Evolutionary conservation across 2,888 invertebrate species (phyloP).

Genomic region (Platycheirus rosarum): DNA sequence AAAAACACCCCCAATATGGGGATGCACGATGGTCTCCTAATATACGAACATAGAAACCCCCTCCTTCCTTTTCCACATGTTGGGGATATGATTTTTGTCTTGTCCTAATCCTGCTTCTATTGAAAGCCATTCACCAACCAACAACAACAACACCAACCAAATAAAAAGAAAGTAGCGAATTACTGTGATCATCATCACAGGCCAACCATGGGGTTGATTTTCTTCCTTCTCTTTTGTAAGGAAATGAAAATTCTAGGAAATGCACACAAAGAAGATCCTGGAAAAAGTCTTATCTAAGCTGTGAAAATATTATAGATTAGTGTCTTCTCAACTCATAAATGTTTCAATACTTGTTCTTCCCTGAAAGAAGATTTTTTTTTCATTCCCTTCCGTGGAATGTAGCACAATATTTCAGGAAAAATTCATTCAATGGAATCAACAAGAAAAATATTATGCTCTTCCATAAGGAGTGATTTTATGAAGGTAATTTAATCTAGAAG

Average conservation of each 20-base stretch:
- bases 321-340: conserved; percentile 44
- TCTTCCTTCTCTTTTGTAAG: conserved; percentile 25
- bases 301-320: conserved; percentile 49
- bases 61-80: conserved; percentile 3
- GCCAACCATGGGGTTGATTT: conserved; percentile 33
- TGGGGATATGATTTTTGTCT: conserved; percentile 1
- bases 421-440: too few relatives aligned
- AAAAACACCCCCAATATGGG: neutral
- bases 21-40: too few relatives aligned
- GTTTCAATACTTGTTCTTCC: conserved; percentile 36
- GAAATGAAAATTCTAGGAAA: conserved; percentile 23
- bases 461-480: conserved; percentile 25
- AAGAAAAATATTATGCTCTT: neutral
- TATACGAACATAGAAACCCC: neutral
- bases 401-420: conserved; percentile 34
- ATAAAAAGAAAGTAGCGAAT: conserved; percentile 45
- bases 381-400: conserved; percentile 10
- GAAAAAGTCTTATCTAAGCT: conserved; percentile 47
- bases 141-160: conserved; percentile 1
- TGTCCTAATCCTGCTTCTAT: conserved; percentile 19
- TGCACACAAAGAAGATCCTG: neutral
- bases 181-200: conserved; percentile 50
- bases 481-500: conserved; percentile 42
- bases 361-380: conserved; percentile 7
- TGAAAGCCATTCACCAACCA: conserved; percentile 28